Evolutionary conservation across 2,888 invertebrate genomes (phyloP), one percentile per base, ranked within the genome.

Genomic region (Teleiodes luculella): DNA sequence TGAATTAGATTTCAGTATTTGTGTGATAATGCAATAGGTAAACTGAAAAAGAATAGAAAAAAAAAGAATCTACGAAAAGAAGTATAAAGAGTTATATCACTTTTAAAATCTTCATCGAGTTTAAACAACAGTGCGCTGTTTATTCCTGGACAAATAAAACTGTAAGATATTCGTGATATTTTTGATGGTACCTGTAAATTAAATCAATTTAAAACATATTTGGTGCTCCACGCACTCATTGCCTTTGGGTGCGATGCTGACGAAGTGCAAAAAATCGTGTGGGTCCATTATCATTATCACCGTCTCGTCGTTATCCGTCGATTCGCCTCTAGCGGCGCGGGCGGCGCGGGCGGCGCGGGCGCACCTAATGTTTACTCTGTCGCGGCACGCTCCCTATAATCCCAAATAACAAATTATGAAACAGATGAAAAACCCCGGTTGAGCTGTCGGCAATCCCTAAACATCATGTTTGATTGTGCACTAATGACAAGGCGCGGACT

Each of bases 371-470:
- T 89, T 88, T 86, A 85, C 88, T 88, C 85, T 87, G 86, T 86
- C 68, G 80, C 84, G 85, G 85, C 84, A 83, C 85, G 75, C 78
- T 82, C 81, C 78, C 81, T 80, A 80, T 84, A 83, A 86, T 87
- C 79, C 83, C 72, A 79, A 87, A 86, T 83, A 89, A 88, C 88
- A 86, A 88, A 89, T 88, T 88, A 89, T 84, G 79, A 83, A 87
- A 85, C 78, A 80, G 72, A 86, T 83, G 83, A 87, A 88, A 88
- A 89, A 86, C 80, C 70, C 78, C 85, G 74, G 83, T 80, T 85
- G 86, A 88, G 83, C 86, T 88, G 88, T 88, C 87, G 87, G 87
- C 86, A 81, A 87, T 85, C 80, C 81, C 86, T 86, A 86, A 88
- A 87, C 86, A 87, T 80, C 82, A 86, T 86, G 85, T 88, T 88